Percentiles rank a stretch among this genome's conserved stretches.
Evolutionary conservation across 2,797 vertebrate species (phyloP).

Genomic region (Sebastes baramenuke): DNA sequence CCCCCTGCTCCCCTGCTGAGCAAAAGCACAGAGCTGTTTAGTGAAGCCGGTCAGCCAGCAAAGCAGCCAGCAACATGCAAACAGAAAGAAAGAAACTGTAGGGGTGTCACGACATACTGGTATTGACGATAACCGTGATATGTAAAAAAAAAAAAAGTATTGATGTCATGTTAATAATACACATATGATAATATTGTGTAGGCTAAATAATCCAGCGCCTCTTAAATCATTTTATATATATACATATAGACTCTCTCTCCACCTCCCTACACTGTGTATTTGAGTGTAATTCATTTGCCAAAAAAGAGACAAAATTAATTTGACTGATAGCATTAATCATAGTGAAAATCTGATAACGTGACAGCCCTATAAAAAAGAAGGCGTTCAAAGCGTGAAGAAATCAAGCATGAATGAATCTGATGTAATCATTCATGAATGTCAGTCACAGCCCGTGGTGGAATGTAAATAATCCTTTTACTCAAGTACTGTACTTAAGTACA

Average conservation of each 20-base stretch:
- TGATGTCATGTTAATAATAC: background rate
- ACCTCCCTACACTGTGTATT: accelerated
- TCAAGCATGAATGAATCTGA: background rate
- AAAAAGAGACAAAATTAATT: too few species aligned
- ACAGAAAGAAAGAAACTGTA: background rate
- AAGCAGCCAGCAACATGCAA: background rate
- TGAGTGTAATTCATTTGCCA: background rate
- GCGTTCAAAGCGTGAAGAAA: background rate
- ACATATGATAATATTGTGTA: background rate
- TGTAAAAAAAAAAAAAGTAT: too few species aligned
- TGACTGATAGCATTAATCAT: background rate
- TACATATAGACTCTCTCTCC: background rate
- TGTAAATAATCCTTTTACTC: background rate
- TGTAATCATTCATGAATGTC: background rate
- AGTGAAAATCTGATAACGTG: too few species aligned
- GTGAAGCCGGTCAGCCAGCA: slow-evolving; percentile 6
- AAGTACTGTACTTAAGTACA: background rate
- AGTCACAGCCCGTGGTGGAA: background rate
- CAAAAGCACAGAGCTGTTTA: slow-evolving; percentile 51
- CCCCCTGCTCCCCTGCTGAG: slow-evolving; percentile 57
- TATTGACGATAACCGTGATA: too few species aligned
- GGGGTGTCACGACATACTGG: background rate
- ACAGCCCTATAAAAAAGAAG: background rate
- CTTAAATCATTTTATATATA: background rate
- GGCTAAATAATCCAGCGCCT: background rate